Conservation (phyloP, 1,140 invertebrate genomes). For the Heliconius himera region DNA sequence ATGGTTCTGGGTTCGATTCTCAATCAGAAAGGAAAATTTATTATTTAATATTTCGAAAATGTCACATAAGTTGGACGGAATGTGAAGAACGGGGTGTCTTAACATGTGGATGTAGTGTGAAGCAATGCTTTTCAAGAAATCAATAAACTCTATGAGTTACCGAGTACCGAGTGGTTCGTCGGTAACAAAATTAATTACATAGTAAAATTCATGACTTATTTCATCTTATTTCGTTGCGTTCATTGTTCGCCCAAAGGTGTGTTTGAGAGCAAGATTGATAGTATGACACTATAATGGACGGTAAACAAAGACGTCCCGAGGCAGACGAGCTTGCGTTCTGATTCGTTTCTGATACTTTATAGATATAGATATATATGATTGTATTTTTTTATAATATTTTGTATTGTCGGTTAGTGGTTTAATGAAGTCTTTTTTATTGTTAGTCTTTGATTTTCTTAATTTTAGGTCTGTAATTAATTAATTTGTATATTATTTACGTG, state of each 20-base stretch:
- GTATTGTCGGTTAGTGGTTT: too few relatives aligned
- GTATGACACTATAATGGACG: not conserved
- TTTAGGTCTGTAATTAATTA: too few relatives aligned
- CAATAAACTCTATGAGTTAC: not conserved
- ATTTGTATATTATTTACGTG: too few relatives aligned
- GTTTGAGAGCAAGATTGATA: not conserved
- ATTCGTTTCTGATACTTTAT: not conserved
- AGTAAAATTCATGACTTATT: conserved; percentile 5
- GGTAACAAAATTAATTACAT: conserved; percentile 26
- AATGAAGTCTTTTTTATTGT: too few relatives aligned
- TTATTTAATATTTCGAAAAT: too few relatives aligned
- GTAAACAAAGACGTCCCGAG: not conserved
- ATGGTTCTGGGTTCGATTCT: too few relatives aligned
- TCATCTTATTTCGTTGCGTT: conserved; percentile 1
- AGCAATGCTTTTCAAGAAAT: too few relatives aligned
- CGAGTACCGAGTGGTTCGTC: too few relatives aligned
- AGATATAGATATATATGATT: not conserved
- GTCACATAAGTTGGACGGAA: too few relatives aligned
- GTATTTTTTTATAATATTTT: not conserved
- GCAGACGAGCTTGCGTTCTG: not conserved
- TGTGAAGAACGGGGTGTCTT: too few relatives aligned
- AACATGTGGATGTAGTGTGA: not conserved
- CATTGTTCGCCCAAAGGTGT: not conserved
- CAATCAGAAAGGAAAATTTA: too few relatives aligned
- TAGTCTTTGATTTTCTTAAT: too few relatives aligned